Conservation (phyloP, 2,797 vertebrate species). For the Poeciliopsis paucimaculata region DNA sequence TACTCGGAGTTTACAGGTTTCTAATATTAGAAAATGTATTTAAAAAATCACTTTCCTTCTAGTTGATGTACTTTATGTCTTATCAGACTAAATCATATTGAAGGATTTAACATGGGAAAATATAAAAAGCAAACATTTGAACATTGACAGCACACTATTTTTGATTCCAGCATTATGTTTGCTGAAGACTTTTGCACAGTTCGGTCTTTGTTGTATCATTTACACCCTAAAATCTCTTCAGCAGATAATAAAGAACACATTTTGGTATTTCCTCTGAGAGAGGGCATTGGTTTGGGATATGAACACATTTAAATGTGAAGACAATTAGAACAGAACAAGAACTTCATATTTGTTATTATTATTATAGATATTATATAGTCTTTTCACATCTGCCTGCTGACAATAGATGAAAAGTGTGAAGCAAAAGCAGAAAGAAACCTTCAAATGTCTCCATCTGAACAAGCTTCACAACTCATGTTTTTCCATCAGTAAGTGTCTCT, state of each 20-base stretch:
- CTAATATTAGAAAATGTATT: background rate
- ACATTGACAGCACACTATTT: background rate
- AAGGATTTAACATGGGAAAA: background rate
- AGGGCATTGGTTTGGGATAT: background rate
- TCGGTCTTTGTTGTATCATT: background rate
- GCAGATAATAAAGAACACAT: background rate
- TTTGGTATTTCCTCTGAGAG: background rate
- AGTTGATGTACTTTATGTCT: background rate
- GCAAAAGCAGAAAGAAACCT: background rate
- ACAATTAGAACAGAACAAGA: background rate
- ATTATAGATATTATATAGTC: background rate
- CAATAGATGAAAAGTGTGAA: background rate
- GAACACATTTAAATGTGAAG: background rate
- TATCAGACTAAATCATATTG: background rate
- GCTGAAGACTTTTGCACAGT: background rate
- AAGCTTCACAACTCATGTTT: background rate
- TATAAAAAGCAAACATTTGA: background rate
- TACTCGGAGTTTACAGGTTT: background rate
- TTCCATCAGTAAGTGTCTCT: constrained; percentile 21
- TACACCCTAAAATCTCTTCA: background rate
- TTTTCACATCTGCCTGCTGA: background rate
- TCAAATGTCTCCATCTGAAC: background rate
- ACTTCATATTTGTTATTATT: background rate
- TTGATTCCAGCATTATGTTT: background rate
- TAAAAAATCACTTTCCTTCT: background rate